Base-by-base conservation (phyloP, 2,888 invertebrate genomes). In the Pocota personata region DNA sequence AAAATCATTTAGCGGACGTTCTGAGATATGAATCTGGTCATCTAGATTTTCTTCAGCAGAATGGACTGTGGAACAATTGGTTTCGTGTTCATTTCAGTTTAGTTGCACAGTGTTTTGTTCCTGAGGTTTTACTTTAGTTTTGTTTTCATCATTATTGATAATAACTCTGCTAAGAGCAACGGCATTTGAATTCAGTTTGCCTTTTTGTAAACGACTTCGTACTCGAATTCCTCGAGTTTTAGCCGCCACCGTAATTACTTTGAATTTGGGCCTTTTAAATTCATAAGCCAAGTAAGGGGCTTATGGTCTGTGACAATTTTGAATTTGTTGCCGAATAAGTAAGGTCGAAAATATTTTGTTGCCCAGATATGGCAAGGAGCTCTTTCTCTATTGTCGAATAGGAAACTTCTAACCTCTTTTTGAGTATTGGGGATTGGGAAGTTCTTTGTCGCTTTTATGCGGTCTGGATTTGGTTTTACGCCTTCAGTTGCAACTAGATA, bases 361-460 rank as follows among this genome's bases (percentile, higher is more conserved):
- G 43, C 43, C 19, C 43, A 43, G 16, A 43, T 1, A 89, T 87
- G 0, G 89, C 89, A 8, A 88, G 37, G 1, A 89, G 52, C 84
- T 90, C 90, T 62, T 87, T 88, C 60, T 89, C 89, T 0, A 84
- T 88, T 0, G 89, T 88, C 0, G 83, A 72, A 58, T 89, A 35
- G 35, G 35, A 35, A 35, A 35, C 35, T 35, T 35, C 35, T 10
- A 35, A 35, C 7, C 24, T 24, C 24, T 24, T 24, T 24, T 24
- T 24, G 24, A 24, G 24, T 24, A 24, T 24, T 24, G 24, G 24
- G 4, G 24, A 3, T 24, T 24, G 24, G n/a, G 24, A n/a, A n/a
- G n/a, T n/a, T n/a, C n/a, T n/a, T n/a, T n/a, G n/a, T n/a, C n/a
- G n/a, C n/a, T n/a, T n/a, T n/a, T n/a, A n/a, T n/a, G n/a, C n/a